Conservation (phyloP, 1,140 invertebrate genomes). For the Zaprionus ornatus region DNA sequence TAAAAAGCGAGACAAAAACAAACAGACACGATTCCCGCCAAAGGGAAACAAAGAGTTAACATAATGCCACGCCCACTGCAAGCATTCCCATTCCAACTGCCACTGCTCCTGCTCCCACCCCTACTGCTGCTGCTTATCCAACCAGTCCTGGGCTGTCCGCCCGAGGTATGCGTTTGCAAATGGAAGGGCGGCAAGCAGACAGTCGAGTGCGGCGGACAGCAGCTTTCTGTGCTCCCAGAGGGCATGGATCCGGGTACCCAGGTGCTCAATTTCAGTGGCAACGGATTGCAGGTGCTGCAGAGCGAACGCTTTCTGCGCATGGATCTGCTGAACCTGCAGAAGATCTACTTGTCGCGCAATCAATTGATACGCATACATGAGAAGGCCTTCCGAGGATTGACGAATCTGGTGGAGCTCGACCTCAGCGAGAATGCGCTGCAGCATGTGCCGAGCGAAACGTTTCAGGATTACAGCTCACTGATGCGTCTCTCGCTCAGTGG, state of each 20-base stretch:
- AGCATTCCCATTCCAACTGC: not conserved
- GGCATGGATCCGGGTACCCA: constrained; percentile 94
- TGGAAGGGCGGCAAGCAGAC: constrained; percentile 96
- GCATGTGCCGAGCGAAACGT: constrained; percentile 90
- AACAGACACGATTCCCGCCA: not conserved
- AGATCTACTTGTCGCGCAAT: constrained; percentile 91
- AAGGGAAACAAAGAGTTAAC: not conserved
- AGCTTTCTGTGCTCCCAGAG: constrained; percentile 90
- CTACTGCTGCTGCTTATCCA: not conserved
- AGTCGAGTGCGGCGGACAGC: constrained; percentile 92
- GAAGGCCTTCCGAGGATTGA: constrained; percentile 91
- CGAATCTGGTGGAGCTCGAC: constrained; percentile 95
- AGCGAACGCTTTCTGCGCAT: constrained; percentile 91
- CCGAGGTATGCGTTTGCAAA: constrained; percentile 91
- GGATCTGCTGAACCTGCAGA: constrained; percentile 93
- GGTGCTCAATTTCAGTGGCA: constrained; percentile 93
- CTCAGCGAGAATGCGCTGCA: constrained; percentile 92
- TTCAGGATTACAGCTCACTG: constrained; percentile 90
- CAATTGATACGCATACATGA: constrained; percentile 90
- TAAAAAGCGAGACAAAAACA: constrained; percentile 1
- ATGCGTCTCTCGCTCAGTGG: constrained; percentile 92
- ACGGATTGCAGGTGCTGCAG: constrained; percentile 90
- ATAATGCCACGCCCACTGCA: constrained; percentile 44
- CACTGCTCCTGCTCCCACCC: not conserved
- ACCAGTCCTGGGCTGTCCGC: constrained; percentile 86